Base-by-base conservation (phyloP, 2,113 vertebrate genomes). In the Lepus americanus region DNA sequence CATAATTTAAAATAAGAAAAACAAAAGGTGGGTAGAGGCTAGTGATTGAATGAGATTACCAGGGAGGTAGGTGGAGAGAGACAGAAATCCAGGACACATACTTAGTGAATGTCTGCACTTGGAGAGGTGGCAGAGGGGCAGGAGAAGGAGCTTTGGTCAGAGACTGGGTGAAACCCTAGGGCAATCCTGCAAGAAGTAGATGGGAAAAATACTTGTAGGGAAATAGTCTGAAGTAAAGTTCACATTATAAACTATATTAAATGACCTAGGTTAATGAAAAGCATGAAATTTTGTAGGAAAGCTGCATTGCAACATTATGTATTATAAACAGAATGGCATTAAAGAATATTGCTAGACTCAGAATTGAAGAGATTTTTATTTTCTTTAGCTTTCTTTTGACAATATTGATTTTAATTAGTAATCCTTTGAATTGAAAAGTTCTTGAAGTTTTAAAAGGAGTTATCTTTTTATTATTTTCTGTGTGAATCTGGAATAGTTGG, bases 401-500 rank as follows among this genome's bases (percentile, higher is more conserved):
- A 92, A 86, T 76, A 64, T 36, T 87, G 31, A 80, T 94, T 94
- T 89, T 88, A 88, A 82, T 79, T 23, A 80, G 16, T 72, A 76
- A 23, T 51, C 31, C 33, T 87, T 31, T 92, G 78, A 67, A 67
- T 74, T 88, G 25, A 84, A 59, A 89, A 88, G 19, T 13, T 44
- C 76, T 90, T 94, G 27, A 90, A 22, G 29, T 92, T 93, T 87
- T 83, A 51, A 81, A 89, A 91, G 64, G 64, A 55, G 69, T 73
- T 88, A 83, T 49, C 19, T 27, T 82, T 72, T 72, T 70, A 73
- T 55, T 49, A 25, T 69, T 12, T 77, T 81, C 12, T 67, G 0
- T 74, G 17, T 25, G 13, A 72, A 16, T 83, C 39, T 76, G 19
- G 12, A 67, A 84, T 74, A 92, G 61, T 33, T 64, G 33, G 19